Evolutionary conservation across 2,888 invertebrate genomes (phyloP).

Genomic region (Hemaris fuciformis): DNA sequence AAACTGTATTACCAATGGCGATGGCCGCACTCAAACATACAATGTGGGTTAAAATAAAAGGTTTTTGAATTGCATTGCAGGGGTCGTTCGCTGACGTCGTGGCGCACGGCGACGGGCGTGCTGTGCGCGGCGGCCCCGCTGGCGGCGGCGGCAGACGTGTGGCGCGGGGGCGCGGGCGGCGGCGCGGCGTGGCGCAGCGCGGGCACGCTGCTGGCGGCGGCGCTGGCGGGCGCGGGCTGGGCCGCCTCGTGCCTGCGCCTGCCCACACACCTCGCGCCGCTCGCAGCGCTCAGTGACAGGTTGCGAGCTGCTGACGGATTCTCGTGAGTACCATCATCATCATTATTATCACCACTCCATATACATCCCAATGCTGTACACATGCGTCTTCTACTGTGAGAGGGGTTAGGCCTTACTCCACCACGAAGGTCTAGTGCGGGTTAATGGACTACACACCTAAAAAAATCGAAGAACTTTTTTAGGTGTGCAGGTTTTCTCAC

Average conservation of each 20-base stretch:
- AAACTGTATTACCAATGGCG: no score
- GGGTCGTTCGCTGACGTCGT: conserved; percentile 97
- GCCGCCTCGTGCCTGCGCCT: conserved; percentile 69
- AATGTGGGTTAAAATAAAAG: not conserved
- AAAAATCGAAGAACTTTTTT: no score
- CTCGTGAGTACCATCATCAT: conserved; percentile 48
- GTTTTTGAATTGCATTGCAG: conserved; percentile 68
- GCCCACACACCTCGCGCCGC: conserved; percentile 32
- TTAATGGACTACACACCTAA: no score
- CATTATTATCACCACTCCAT: no score
- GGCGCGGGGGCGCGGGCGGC: conserved; percentile 31
- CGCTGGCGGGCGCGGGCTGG: conserved; percentile 59
- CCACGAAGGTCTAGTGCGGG: no score
- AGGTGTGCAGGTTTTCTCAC: no score
- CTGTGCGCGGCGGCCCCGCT: conserved; percentile 85
- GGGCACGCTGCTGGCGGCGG: conserved; percentile 42
- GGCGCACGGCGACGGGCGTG: conserved; percentile 92
- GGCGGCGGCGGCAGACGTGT: conserved; percentile 25
- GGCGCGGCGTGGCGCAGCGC: conserved; percentile 33
- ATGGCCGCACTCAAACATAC: no score
- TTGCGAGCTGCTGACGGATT: conserved; percentile 53
- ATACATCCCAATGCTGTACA: no score
- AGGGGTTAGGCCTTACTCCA: no score
- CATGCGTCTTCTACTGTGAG: no score
- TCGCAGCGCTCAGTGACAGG: conserved; percentile 41